These are phyloP conservation scores for Rhynchophorus ferrugineus DNA, from an alignment of 1,140 invertebrate species.

Conservation along the genomic window DNA sequence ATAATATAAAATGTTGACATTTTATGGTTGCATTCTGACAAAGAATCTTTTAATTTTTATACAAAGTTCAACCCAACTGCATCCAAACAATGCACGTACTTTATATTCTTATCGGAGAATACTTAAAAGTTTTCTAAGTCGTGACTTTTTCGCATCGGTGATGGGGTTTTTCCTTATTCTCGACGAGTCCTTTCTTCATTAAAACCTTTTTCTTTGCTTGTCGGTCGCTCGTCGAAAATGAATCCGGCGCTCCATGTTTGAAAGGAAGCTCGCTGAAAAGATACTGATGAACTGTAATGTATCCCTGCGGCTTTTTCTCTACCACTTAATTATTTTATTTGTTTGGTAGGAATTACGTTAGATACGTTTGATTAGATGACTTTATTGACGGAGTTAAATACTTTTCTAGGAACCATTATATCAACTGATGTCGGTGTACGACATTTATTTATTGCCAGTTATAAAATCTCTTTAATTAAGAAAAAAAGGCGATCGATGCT, in stretches of 20 bases:
- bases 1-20: too few relatives aligned
- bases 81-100: background rate
- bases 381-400: too few relatives aligned
- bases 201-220: slow-evolving; percentile 5
- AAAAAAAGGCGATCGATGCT: too few relatives aligned
- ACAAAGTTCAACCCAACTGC: too few relatives aligned
- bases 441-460: too few relatives aligned
- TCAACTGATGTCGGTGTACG: too few relatives aligned
- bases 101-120: background rate
- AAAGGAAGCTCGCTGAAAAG: slow-evolving; percentile 17
- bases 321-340: slow-evolving; percentile 21
- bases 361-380: slow-evolving; percentile 16
- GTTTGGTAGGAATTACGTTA: slow-evolving; percentile 15
- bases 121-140: slow-evolving; percentile 9
- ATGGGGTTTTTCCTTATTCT: slow-evolving; percentile 20
- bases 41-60: too few relatives aligned
- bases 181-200: slow-evolving; percentile 15
- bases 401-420: too few relatives aligned
- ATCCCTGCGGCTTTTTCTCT: slow-evolving; percentile 18
- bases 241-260: slow-evolving; percentile 10
- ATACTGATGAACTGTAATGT: slow-evolving; percentile 21
- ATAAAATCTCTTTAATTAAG: too few relatives aligned
- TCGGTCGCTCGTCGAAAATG: slow-evolving; percentile 9
- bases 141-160: slow-evolving; percentile 7
- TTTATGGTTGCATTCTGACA: too few relatives aligned